Evolutionary conservation across 1,140 invertebrate species (phyloP).

Genomic region (Cotesia chilonis): DNA sequence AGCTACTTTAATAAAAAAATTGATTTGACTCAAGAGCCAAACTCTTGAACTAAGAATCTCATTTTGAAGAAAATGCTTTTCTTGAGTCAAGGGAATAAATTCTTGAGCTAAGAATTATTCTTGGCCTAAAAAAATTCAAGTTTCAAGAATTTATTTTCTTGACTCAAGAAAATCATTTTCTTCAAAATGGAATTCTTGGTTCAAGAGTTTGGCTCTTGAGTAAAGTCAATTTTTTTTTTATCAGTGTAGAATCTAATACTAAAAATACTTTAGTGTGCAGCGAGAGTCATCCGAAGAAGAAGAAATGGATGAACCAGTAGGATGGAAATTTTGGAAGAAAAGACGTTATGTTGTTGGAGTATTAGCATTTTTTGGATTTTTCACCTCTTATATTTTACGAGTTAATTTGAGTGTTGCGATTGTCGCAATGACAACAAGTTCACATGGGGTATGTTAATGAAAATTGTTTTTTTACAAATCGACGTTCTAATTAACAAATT

Average conservation of each 20-base stretch:
- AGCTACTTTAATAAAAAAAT: background rate
- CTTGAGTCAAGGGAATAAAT: too few relatives aligned
- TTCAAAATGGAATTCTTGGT: too few relatives aligned
- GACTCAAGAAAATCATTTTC: too few relatives aligned
- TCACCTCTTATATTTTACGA: slow-evolving; percentile 85
- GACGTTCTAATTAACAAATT: too few relatives aligned
- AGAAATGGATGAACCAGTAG: slow-evolving; percentile 61
- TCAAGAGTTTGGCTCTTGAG: too few relatives aligned
- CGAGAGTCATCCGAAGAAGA: slow-evolving; percentile 48
- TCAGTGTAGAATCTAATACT: background rate
- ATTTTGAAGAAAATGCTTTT: too few relatives aligned
- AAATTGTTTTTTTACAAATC: background rate
- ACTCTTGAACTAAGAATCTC: too few relatives aligned
- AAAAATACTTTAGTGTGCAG: slow-evolving; percentile 10
- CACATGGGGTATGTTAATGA: slow-evolving; percentile 65
- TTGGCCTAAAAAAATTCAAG: too few relatives aligned
- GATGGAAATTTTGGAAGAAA: slow-evolving; percentile 76
- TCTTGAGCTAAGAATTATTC: too few relatives aligned
- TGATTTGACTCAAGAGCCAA: too few relatives aligned
- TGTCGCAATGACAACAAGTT: slow-evolving; percentile 83
- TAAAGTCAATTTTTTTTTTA: background rate
- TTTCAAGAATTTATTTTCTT: too few relatives aligned
- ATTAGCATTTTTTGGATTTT: slow-evolving; percentile 87
- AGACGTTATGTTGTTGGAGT: slow-evolving; percentile 78
- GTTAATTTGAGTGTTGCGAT: slow-evolving; percentile 91